Evolutionary conservation across 1,140 invertebrate species (phyloP).

Genomic region (Cotesia chilonis): DNA sequence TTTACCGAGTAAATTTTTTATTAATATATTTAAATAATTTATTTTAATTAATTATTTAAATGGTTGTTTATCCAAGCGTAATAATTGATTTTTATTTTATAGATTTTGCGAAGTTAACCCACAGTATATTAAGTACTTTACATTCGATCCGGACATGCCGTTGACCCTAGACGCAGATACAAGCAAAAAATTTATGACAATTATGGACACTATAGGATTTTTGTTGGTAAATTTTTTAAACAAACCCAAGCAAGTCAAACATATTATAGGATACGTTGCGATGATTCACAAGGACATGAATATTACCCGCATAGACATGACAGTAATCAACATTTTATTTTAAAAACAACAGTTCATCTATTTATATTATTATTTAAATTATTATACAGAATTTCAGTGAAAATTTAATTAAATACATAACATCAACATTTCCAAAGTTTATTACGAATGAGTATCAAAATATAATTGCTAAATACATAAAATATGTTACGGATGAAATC

Average conservation of each 20-base stretch:
- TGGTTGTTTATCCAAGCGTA: neutral
- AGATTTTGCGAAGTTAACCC: constrained; percentile 48
- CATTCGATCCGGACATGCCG: constrained; percentile 37
- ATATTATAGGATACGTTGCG: constrained; percentile 48
- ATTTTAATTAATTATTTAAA: constrained; percentile 18
- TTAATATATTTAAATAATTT: constrained; percentile 5
- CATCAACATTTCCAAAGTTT: constrained; percentile 35
- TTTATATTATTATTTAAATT: constrained; percentile 24
- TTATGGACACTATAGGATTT: constrained; percentile 48
- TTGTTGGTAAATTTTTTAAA: constrained; percentile 49
- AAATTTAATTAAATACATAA: constrained; percentile 44
- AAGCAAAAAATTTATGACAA: constrained; percentile 43
- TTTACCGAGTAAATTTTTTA: constrained; percentile 17
- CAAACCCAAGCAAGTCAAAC: constrained; percentile 46
- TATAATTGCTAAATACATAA: constrained; percentile 45
- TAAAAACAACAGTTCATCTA: constrained; percentile 17
- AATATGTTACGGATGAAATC: constrained; percentile 44
- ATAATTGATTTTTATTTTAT: constrained; percentile 22
- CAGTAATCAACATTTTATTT: constrained; percentile 40
- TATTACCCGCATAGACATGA: constrained; percentile 43
- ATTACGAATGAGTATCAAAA: constrained; percentile 42
- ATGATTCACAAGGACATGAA: constrained; percentile 55
- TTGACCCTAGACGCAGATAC: constrained; percentile 41
- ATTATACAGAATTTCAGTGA: constrained; percentile 42
- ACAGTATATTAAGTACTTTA: constrained; percentile 49